phyloP scores from a whole-genome alignment of 2,113 vertebrate genomes.

The Corydoras maculifer region DNA sequence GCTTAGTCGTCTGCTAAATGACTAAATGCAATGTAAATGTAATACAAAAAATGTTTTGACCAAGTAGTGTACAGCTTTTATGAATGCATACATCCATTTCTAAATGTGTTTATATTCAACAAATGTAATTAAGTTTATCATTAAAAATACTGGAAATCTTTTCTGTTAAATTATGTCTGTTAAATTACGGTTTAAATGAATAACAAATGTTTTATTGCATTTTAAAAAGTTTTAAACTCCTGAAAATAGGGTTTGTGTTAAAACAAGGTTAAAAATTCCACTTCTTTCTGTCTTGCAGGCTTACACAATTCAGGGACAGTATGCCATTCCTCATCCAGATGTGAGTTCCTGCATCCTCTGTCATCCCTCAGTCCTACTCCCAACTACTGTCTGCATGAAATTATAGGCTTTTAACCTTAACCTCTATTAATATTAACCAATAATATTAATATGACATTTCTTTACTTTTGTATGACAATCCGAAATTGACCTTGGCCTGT shows the following conservation, averaged over 20 bases:
- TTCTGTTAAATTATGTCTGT: too few relatives aligned
- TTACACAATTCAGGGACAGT: conserved; percentile 98
- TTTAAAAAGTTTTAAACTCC: neutral
- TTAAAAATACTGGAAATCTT: too few relatives aligned
- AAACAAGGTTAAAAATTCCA: conserved; percentile 24
- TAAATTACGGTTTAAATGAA: too few relatives aligned
- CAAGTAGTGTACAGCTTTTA: too few relatives aligned
- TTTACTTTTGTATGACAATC: conserved; percentile 44
- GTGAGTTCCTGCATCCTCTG: conserved; percentile 73
- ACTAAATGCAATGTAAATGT: too few relatives aligned
- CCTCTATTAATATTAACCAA: conserved; percentile 85
- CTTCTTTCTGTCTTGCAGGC: conserved; percentile 66
- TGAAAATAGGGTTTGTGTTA: neutral
- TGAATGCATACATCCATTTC: too few relatives aligned
- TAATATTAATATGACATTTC: conserved; percentile 79
- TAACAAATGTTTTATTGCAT: too few relatives aligned
- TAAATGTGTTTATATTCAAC: too few relatives aligned
- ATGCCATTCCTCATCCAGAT: conserved; percentile 94
- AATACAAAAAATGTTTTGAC: too few relatives aligned
- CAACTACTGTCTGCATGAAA: conserved; percentile 66
- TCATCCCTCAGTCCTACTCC: conserved; percentile 36
- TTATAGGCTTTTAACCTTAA: conserved; percentile 48
- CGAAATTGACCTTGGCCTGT: conserved; percentile 38
- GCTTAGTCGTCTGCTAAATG: too few relatives aligned
- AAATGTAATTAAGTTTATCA: too few relatives aligned